Evolutionary conservation across 2,888 invertebrate species (phyloP).

Genomic region (Habroteleia sp.): DNA sequence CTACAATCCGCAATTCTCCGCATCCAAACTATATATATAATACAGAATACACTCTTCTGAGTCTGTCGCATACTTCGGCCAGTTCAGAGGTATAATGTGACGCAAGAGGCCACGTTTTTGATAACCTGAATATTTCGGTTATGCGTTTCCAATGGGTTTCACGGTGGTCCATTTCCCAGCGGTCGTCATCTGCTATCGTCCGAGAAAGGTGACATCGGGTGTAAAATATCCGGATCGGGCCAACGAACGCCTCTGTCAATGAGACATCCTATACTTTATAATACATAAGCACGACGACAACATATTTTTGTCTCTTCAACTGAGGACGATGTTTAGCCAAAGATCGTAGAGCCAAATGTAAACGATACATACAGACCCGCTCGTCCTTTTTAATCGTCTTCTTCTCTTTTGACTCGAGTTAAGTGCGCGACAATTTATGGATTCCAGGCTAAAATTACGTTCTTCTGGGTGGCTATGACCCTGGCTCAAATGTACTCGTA

Average conservation of each 20-base stretch:
- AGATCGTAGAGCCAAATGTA: conserved; percentile 41
- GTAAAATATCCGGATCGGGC: conserved; percentile 70
- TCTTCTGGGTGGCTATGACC: conserved; percentile 71
- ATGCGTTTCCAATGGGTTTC: conserved; percentile 64
- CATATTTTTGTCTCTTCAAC: conserved; percentile 40
- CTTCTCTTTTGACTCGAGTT: conserved; percentile 17
- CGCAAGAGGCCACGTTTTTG: conserved; percentile 23
- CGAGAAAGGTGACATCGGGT: conserved; percentile 67
- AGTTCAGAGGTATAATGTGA: conserved; percentile 45
- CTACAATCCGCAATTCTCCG: neutral
- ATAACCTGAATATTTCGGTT: conserved; percentile 29
- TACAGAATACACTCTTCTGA: conserved; percentile 19
- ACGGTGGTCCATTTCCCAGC: conserved; percentile 81
- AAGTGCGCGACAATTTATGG: conserved; percentile 57
- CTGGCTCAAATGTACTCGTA: neutral
- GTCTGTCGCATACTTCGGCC: conserved; percentile 16
- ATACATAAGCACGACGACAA: conserved; percentile 9
- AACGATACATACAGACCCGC: conserved; percentile 37
- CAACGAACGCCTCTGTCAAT: conserved; percentile 63
- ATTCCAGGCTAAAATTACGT: conserved; percentile 69
- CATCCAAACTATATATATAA: neutral
- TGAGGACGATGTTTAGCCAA: conserved; percentile 31
- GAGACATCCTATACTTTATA: conserved; percentile 74
- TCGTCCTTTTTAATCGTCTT: neutral
- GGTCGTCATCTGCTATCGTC: conserved; percentile 76